Evolutionary conservation across 2,113 vertebrate species (phyloP), one percentile per base, ranked within the genome.

Genomic region (Platichthys stellatus): DNA sequence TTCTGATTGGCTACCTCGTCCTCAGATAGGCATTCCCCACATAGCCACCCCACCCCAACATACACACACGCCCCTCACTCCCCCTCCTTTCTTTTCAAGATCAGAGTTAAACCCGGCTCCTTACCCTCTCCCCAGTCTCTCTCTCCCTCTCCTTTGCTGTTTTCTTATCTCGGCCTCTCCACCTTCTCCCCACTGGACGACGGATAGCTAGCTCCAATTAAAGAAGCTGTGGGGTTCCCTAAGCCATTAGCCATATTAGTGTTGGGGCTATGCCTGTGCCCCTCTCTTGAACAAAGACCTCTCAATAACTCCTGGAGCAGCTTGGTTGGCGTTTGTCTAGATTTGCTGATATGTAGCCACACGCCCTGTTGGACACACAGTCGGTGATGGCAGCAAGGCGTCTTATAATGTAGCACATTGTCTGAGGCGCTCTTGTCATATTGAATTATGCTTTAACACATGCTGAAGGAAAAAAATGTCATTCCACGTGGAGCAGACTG

Each of bases 241-340:
- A 89, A 91, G 88, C 90, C 89, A 91, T 93, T 90, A 87, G 88
- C 88, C 84, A 59, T 85, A 86, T 91, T 89, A 89, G 88, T 93
- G 87, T 90, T 89, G 92, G 89, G 85, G 89, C 88, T 59, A 15
- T 85, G 92, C 87, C 86, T 43, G 0, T 82, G 84, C 72, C 89
- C 84, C 81, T 75, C 75, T 43, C 66, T 18, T 15, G 57, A 81
- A 90, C 89, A 90, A 91, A 92, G 88, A 82, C 88, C 75, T 69
- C 76, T 85, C 68, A 61, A 85, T 62, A 66, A 78, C 68, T 82
- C 67, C 58, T 74, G 68, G 45, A 83, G 81, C 66, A 69, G 63
- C 74, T 80, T 77, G 88, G 68, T 76, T 76, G 81, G 66, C 70
- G 38, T 84, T 88, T 79, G 66, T 85, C 72, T 76, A 23, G 66